Evolutionary conservation across 2,797 vertebrate species (phyloP), one percentile per base, ranked within the genome.

Genomic region (Trachurus trachurus): DNA sequence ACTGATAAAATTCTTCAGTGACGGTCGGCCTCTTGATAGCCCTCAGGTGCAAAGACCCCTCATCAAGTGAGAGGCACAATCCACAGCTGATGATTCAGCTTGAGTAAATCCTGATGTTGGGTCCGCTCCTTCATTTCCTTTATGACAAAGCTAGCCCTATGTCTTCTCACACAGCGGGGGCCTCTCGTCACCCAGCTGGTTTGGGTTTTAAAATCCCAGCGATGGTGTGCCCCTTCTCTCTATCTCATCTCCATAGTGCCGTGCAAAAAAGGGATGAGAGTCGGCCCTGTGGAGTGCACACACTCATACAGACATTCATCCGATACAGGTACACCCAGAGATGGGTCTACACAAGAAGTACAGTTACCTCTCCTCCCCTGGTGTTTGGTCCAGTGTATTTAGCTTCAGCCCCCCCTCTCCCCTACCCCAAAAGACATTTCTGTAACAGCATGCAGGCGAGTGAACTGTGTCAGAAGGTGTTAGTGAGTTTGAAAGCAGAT

Each of bases 401-500:
- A 82, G 80, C 89, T 85, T 75, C 56, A n/a, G 80, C 70, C 26
- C 77, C 84, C 83, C 84, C 80, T 79, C 82, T 83, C 77, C 57
- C 69, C 79, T 61, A 74, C 81, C 87, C 85, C 64, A 78, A 76
- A 92, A 91, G 81, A 88, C 85, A 88, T 90, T 91, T 90, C 82
- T 89, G 81, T 89, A 94, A 93, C 92, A 94, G 92, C 90, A 84
- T 94, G 93, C 91, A 92, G 92, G 90, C 88, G 65, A 89, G 90
- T 88, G 88, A 92, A 91, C 89, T 85, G 86, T 94, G 92, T 94
- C 93, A 94, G 82, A 91, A 94, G 90, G 89, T 86, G 88, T 94
- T 92, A 90, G 88, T 40, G 87, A 94, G 94, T 94, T 88, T 94
- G 93, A 95, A 95, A 95, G 92, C 94, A 93, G 94, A 93, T 93